These are phyloP conservation scores for Hyposoter dolosus DNA, from an alignment of 2,888 invertebrate species.

Conservation along the genomic window DNA sequence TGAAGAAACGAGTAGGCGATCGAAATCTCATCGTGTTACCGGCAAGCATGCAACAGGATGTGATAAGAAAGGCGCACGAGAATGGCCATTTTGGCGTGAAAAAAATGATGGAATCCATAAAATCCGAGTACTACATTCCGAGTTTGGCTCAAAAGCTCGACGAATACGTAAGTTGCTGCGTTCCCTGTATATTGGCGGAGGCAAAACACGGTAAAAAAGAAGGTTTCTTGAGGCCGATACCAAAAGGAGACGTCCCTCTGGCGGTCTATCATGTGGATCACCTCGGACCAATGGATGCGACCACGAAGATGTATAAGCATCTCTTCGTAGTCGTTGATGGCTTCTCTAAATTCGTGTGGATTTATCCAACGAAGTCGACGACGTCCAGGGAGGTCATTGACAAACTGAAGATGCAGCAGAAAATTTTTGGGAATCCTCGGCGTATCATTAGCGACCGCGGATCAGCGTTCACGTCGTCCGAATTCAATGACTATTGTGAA, in stretches of 20 bases:
- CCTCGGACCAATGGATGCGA: conserved; percentile 76
- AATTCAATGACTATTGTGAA: conserved; percentile 55
- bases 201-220: conserved; percentile 75
- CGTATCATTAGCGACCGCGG: conserved; percentile 71
- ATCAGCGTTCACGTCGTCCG: conserved; percentile 69
- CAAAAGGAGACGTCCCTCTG: conserved; percentile 75
- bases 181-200: conserved; percentile 73
- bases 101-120: conserved; percentile 53
- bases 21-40: conserved; percentile 46
- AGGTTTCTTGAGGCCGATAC: conserved; percentile 72
- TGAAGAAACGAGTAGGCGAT: conserved; percentile 37
- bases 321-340: conserved; percentile 77
- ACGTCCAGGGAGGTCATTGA: conserved; percentile 68
- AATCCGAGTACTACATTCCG: conserved; percentile 62
- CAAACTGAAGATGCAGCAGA: conserved; percentile 53
- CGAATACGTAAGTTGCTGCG: conserved; percentile 64
- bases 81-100: conserved; percentile 57
- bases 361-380: conserved; percentile 77
- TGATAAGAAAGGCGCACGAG: conserved; percentile 60
- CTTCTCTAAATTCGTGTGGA: conserved; percentile 78
- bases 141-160: conserved; percentile 59
- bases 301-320: conserved; percentile 75
- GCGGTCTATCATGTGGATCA: conserved; percentile 78
- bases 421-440: conserved; percentile 65
- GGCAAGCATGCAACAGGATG: conserved; percentile 43